Evolutionary conservation across 2,888 invertebrate genomes (phyloP).

Genomic region (Apodemia mormo): DNA sequence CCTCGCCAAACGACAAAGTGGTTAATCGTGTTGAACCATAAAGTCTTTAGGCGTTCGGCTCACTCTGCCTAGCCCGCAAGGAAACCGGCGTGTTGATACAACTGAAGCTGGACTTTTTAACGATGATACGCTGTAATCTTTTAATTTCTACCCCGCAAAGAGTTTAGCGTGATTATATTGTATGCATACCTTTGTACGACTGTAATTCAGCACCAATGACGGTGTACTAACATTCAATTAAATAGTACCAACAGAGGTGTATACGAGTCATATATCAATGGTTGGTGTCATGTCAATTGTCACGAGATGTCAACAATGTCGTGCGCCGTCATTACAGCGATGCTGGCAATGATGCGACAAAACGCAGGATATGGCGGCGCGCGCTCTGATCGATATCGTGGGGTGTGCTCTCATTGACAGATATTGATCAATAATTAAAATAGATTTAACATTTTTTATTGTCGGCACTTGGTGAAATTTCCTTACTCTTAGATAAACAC

Average conservation of each 20-base stretch:
- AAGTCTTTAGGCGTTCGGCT: no score
- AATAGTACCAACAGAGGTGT: background rate
- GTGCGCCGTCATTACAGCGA: conserved; percentile 27
- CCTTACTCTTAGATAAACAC: background rate
- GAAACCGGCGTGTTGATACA: no score
- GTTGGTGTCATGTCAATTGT: conserved; percentile 21
- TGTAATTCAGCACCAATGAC: background rate
- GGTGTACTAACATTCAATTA: background rate
- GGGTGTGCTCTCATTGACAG: conserved; percentile 2
- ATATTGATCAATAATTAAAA: background rate
- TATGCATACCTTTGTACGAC: background rate
- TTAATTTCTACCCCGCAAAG: no score
- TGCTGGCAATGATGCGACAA: conserved; percentile 3
- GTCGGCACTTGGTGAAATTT: no score
- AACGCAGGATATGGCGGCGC: conserved; percentile 33
- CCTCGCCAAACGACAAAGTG: no score
- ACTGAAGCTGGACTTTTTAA: no score
- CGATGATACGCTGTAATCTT: no score
- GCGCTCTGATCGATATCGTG: conserved; percentile 31
- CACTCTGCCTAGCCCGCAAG: no score
- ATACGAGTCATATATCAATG: conserved; percentile 18
- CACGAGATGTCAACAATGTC: conserved; percentile 24
- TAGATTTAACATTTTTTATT: no score
- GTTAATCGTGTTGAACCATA: no score
- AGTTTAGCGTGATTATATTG: no score